phyloP scores from a whole-genome alignment of 2,113 vertebrate genomes.

The Malaclemys terrapin region DNA sequence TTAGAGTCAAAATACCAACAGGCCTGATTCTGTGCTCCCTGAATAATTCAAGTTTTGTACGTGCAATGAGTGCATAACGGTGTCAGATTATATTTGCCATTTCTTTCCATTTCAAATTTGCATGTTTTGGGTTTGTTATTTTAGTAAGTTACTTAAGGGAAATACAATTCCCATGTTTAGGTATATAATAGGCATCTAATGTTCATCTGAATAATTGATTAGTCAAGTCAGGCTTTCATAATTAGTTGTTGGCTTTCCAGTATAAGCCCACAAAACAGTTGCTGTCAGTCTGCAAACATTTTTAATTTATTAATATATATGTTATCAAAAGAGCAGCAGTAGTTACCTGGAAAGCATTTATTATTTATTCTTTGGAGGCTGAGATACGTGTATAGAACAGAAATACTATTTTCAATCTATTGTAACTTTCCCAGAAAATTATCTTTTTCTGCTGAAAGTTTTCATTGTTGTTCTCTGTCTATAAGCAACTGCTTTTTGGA shows the following conservation, averaged over 20 bases:
- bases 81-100: neutral
- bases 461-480: neutral
- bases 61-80: constrained; percentile 35
- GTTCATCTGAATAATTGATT: constrained; percentile 98
- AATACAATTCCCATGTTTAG: constrained; percentile 83
- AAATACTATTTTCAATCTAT: constrained; percentile 20
- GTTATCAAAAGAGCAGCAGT: constrained; percentile 60
- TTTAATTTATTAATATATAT: constrained; percentile 75
- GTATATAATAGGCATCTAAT: constrained; percentile 89
- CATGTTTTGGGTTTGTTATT: constrained; percentile 65
- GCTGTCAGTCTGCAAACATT: constrained; percentile 67
- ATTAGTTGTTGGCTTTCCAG: constrained; percentile 92
- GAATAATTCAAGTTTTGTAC: constrained; percentile 67
- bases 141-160: constrained; percentile 85
- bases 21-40: neutral
- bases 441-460: constrained; percentile 43
- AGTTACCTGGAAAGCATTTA: constrained; percentile 67
- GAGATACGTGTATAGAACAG: constrained; percentile 33
- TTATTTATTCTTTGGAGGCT: constrained; percentile 55
- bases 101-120: constrained; percentile 34
- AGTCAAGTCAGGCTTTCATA: constrained; percentile 88
- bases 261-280: constrained; percentile 84
- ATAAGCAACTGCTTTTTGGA: neutral
- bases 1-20: neutral
- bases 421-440: constrained; percentile 58